phyloP scores from a whole-genome alignment of 2,888 invertebrate species.

The Oxycera nigricornis region DNA sequence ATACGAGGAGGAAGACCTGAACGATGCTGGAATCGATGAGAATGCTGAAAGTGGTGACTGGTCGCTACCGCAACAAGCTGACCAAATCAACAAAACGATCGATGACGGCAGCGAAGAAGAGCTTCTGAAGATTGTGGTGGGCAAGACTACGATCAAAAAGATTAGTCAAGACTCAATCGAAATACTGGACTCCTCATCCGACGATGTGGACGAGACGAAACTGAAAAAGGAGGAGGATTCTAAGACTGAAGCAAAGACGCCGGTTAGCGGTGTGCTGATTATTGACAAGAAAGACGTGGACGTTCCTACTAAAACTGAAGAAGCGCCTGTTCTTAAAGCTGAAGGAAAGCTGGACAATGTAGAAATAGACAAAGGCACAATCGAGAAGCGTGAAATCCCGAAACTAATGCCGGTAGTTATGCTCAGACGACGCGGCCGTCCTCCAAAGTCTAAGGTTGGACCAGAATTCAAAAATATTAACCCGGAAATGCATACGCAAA shows the following conservation, averaged over 20 bases:
- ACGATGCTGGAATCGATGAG: background rate
- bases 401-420: background rate
- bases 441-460: background rate
- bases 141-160: background rate
- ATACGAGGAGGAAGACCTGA: conserved; percentile 25
- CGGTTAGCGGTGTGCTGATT: background rate
- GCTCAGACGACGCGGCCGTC: background rate
- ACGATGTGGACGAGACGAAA: background rate
- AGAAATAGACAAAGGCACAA: background rate
- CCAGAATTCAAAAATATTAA: conserved; percentile 48
- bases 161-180: background rate
- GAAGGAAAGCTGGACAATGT: background rate
- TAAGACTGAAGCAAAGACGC: background rate
- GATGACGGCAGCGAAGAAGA: conserved; percentile 5
- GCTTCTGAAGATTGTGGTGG: conserved; percentile 17
- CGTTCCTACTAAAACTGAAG: background rate
- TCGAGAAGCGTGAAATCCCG: conserved; percentile 11
- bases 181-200: background rate
- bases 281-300: background rate
- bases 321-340: background rate
- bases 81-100: background rate
- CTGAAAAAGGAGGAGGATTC: background rate
- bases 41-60: background rate
- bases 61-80: background rate
- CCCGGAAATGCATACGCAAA: conserved; percentile 55